Evolutionary conservation across 64 coral and sea anemone species (phyloP), one percentile per base, ranked within the genome.

Genomic region (Catalaphyllia jardinei): DNA sequence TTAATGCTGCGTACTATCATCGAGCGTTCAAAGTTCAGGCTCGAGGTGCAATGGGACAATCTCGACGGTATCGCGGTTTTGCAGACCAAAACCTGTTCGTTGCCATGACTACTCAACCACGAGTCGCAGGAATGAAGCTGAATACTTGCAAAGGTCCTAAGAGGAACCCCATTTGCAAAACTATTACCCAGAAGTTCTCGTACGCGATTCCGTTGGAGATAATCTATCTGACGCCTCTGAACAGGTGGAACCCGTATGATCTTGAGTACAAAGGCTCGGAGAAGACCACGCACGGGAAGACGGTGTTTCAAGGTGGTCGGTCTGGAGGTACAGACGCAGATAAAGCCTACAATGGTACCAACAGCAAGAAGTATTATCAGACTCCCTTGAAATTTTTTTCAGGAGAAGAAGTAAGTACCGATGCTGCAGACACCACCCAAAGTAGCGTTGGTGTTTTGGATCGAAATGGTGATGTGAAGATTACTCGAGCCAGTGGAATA

Each of bases 381-480:
- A 94, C 93, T n/a, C 96, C 96, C 17, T 77, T 89, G 2, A 93
- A 86, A 14, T 89, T 94, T 49, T 94, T 92, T 31, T 89, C 86
- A 38, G 96, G 96, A 1, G 35, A 67, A 29, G 96, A 98, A 38
- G 82, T 92, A 3, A 82, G 83, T 11, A 60, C 15, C 28, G 96
- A 89, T 60, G 92, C 96, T 33, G 96, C 96, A 17, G 96, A 98
- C 33, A 98, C 92, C 17, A 98, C 92, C 1, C 86, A 72, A 49
- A 79, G 81, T 10, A 89, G 86, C 16, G 96, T 92, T 60, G 96
- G 92, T 55, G 96, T 98, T 13, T 67, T 98, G 79, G 96, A 98
- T 59, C 83, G 75, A 39, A 20, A 50, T 3, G 91, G 91, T 0
- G 60, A 77, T 29, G 86, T 86, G 38, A 17, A 39, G 29, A 57